Percentiles rank a stretch among this genome's conserved stretches.
Evolutionary conservation across 2,888 invertebrate species (phyloP).

Genomic region (Tinea semifulvella): DNA sequence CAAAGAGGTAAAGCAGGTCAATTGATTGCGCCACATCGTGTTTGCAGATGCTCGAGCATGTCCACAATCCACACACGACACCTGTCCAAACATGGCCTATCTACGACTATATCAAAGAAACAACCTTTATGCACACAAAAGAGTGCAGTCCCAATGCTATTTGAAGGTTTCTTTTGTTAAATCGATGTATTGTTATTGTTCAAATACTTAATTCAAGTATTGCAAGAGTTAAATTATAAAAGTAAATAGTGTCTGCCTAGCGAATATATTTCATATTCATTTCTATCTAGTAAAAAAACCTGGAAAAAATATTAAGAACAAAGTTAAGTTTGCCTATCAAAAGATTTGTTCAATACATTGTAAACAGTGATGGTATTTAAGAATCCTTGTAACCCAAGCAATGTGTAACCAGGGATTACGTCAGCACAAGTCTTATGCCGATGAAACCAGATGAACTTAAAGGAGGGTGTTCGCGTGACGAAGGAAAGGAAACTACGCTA

Average conservation of each 20-base stretch:
- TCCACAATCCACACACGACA: not conserved
- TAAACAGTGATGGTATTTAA: slow-evolving; percentile 2
- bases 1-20: slow-evolving; percentile 4
- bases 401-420: not conserved
- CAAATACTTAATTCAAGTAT: too few relatives aligned
- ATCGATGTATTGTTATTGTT: too few relatives aligned
- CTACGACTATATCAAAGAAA: too few relatives aligned
- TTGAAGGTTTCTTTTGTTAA: not conserved
- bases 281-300: not conserved
- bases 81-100: slow-evolving; percentile 4
- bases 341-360: too few relatives aligned
- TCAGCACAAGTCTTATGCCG: not conserved
- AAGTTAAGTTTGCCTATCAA: too few relatives aligned
- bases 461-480: slow-evolving; percentile 35
- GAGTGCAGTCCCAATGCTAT: not conserved
- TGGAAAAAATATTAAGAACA: too few relatives aligned
- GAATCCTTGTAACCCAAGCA: not conserved
- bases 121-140: too few relatives aligned
- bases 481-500: slow-evolving; percentile 43
- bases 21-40: not conserved
- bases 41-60: not conserved
- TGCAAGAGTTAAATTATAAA: too few relatives aligned
- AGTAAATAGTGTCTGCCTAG: too few relatives aligned
- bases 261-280: too few relatives aligned
- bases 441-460: slow-evolving; percentile 14